Conservation (phyloP, 1,140 invertebrate genomes). For the Euglossa dilemma region DNA sequence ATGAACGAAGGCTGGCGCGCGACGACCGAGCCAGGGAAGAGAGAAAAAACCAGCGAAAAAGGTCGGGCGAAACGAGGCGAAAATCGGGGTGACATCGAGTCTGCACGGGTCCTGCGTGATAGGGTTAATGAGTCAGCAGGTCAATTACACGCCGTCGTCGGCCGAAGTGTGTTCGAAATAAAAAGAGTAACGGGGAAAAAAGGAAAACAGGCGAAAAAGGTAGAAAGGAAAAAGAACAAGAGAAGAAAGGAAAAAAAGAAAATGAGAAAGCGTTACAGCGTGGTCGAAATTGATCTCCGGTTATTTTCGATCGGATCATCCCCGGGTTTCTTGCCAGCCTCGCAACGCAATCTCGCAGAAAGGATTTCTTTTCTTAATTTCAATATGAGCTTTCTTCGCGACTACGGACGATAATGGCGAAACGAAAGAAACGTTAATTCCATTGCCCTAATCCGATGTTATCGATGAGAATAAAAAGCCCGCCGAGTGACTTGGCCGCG, state of each 20-base stretch:
- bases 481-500: neutral
- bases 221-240: neutral
- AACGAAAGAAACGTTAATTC: conserved; percentile 28
- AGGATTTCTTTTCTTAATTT: conserved; percentile 6
- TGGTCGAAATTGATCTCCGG: neutral
- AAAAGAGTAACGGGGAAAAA: neutral
- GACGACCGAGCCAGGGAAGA: neutral
- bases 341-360: neutral
- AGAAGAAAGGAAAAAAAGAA: too few species aligned
- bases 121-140: conserved; percentile 50
- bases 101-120: conserved; percentile 5
- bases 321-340: neutral
- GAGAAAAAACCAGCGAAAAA: neutral
- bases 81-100: conserved; percentile 22
- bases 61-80: conserved; percentile 22
- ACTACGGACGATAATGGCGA: conserved; percentile 9
- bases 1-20: conserved; percentile 12
- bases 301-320: neutral
- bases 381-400: neutral
- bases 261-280: too few species aligned
- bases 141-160: conserved; percentile 24
- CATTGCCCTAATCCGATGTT: conserved; percentile 19
- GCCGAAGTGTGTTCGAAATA: neutral
- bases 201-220: too few species aligned
- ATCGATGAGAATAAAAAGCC: conserved; percentile 34